phyloP scores from a whole-genome alignment of 2,888 invertebrate species.

The Diaphora mendica region DNA sequence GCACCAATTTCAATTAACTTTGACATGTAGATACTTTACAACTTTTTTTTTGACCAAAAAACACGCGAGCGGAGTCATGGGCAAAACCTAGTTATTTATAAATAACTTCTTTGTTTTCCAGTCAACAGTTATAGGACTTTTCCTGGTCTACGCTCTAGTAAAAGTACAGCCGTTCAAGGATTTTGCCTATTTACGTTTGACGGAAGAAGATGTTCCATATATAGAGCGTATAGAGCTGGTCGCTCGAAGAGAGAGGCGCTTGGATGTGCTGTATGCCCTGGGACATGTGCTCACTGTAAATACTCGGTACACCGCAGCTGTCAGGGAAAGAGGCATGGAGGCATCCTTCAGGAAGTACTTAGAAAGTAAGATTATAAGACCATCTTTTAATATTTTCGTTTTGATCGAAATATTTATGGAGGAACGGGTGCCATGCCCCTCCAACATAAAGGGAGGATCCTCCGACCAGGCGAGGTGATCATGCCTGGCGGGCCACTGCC shows the following conservation, averaged over 20 bases:
- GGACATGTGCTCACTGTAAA: slow-evolving; percentile 61
- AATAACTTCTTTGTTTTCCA: slow-evolving; percentile 33
- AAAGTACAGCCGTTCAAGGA: slow-evolving; percentile 69
- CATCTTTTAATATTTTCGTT: too few species aligned
- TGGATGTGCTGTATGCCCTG: slow-evolving; percentile 72
- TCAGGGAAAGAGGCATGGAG: slow-evolving; percentile 72
- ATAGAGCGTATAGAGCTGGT: slow-evolving; percentile 61
- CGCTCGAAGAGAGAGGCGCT: slow-evolving; percentile 61
- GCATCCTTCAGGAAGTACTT: slow-evolving; percentile 65
- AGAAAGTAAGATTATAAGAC: slow-evolving; percentile 65
- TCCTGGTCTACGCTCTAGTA: slow-evolving; percentile 71
- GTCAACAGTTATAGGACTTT: slow-evolving; percentile 74
- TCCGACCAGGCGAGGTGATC: too few species aligned
- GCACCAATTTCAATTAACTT: too few species aligned
- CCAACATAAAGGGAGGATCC: too few species aligned
- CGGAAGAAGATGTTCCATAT: slow-evolving; percentile 64
- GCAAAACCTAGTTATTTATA: background rate
- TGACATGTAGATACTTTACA: too few species aligned
- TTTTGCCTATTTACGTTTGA: slow-evolving; percentile 66
- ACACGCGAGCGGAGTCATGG: too few species aligned
- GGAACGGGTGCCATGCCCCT: too few species aligned
- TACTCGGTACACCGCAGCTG: slow-evolving; percentile 57
- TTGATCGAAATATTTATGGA: too few species aligned
- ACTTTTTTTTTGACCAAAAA: too few species aligned
- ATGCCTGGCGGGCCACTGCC: too few species aligned